Base-by-base conservation (phyloP, 30 jellyfish, hydroid and myxozoan species). In the Aurelia coerulea region DNA sequence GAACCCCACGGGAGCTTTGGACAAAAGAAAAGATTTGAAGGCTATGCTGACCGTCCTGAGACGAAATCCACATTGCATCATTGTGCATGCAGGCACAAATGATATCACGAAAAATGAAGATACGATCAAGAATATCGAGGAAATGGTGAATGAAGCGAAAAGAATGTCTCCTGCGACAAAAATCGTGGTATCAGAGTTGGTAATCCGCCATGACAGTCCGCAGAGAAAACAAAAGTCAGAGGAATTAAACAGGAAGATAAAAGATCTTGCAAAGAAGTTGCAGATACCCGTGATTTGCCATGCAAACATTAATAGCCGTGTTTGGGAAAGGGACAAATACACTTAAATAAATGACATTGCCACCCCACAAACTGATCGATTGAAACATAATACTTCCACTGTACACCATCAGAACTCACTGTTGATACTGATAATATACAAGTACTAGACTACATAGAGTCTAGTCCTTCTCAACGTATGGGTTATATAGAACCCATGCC, bases 351-450 rank as follows among this genome's bases (percentile, higher is more conserved):
- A 13, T 64, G 33, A 10, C 37, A 64, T 64, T 64, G 19, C 39
- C 74, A 64, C 74, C 74, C 74, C 74, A 64, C 32, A 64, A 64
- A 64, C 37, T 18, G 74, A 64, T 64, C 74, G 37, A 42, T 64
- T 16, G 37, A 18, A 64, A 10, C 19, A 13, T 64, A 42, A 3
- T 64, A 5, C 37, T 64, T 42, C 74, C 74, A 35, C 74, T 18
- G 74, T 64, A n/a, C n/a, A 64, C 49, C 14, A 18, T 64, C 74
- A 64, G 74, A 37, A 37, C 4, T 1, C 46, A 37, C 46, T 37
- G 46, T 37, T 37, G 4, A 64, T 64, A 64, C 74, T 64, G 74
- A 35, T 64, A 42, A 64, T 42, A 64, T 18, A 64, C 74, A 64
- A 0, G 37, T 5, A 5, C 49, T 64, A 64, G 74, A 64, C 74